phyloP scores from a whole-genome alignment of 2,888 invertebrate species.

The Archaeoteleia sp. region DNA sequence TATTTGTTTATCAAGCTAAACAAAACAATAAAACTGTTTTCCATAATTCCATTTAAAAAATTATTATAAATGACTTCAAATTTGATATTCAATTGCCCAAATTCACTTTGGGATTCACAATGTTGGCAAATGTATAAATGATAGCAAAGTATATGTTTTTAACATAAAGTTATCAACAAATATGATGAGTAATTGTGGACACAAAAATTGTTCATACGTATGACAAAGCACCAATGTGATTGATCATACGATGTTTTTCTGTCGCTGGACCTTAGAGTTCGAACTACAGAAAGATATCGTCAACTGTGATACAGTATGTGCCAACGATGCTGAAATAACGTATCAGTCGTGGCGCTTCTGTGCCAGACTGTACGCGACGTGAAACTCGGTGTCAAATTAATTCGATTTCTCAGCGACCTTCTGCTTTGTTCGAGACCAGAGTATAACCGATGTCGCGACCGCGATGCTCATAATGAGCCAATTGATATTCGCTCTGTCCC shows the following conservation, averaged over 20 bases:
- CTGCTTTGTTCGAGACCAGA: constrained; percentile 48
- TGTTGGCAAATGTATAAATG: too few relatives aligned
- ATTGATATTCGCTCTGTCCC: constrained; percentile 41
- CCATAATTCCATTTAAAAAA: too few relatives aligned
- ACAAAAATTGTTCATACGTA: constrained; percentile 28
- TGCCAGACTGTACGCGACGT: constrained; percentile 19
- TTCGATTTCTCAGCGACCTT: constrained; percentile 51
- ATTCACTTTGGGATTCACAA: too few relatives aligned
- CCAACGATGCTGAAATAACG: constrained; percentile 34
- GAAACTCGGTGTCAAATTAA: constrained; percentile 43
- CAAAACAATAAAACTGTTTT: too few relatives aligned
- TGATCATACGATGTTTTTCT: constrained; percentile 47
- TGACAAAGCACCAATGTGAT: constrained; percentile 37
- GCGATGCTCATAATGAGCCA: constrained; percentile 37
- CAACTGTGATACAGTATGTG: constrained; percentile 16
- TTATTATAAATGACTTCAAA: too few relatives aligned
- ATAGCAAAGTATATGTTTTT: constrained; percentile 4
- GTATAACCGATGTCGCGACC: constrained; percentile 39
- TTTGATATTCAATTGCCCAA: not conserved
- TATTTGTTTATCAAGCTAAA: too few relatives aligned
- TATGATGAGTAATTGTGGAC: constrained; percentile 31
- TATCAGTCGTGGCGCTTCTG: constrained; percentile 14
- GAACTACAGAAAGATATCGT: constrained; percentile 38
- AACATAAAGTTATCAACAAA: constrained; percentile 32
- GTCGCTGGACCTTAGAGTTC: constrained; percentile 47